Conservation (phyloP, 2,113 vertebrate species). For the Halichoerus grypus region DNA sequence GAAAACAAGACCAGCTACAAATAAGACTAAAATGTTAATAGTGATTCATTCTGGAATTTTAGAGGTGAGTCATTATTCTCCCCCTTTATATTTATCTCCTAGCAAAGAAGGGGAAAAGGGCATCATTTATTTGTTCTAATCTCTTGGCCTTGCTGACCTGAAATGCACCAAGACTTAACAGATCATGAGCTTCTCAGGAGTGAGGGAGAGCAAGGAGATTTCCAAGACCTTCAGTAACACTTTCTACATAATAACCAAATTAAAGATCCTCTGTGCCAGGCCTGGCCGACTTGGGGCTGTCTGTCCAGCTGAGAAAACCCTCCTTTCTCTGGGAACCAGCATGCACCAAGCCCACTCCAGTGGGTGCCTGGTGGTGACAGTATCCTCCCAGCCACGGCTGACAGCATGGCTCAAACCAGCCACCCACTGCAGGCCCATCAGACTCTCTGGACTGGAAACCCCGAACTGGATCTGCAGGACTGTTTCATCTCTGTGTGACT, state of each 20-base stretch:
- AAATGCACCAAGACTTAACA: not conserved
- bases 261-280: not conserved
- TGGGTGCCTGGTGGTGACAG: too few relatives aligned
- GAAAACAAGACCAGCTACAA: not conserved
- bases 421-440: accelerated
- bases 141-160: not conserved
- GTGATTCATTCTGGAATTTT: slow-evolving; percentile 4
- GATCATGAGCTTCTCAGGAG: not conserved
- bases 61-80: slow-evolving; percentile 17
- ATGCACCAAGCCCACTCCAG: not conserved
- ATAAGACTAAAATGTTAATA: slow-evolving; percentile 13
- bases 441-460: not conserved
- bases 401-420: not conserved
- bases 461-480: not conserved
- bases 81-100: not conserved
- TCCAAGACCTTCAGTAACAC: not conserved
- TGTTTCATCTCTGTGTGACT: not conserved
- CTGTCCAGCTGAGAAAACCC: not conserved
- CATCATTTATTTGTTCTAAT: not conserved
- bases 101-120: not conserved
- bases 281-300: not conserved
- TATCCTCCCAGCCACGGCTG: not conserved
- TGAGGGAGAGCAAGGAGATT: not conserved
- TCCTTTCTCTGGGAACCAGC: not conserved
- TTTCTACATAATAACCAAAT: not conserved